phyloP scores from a whole-genome alignment of 2,888 invertebrate species.

The Himalopsyche kuldschensis region DNA sequence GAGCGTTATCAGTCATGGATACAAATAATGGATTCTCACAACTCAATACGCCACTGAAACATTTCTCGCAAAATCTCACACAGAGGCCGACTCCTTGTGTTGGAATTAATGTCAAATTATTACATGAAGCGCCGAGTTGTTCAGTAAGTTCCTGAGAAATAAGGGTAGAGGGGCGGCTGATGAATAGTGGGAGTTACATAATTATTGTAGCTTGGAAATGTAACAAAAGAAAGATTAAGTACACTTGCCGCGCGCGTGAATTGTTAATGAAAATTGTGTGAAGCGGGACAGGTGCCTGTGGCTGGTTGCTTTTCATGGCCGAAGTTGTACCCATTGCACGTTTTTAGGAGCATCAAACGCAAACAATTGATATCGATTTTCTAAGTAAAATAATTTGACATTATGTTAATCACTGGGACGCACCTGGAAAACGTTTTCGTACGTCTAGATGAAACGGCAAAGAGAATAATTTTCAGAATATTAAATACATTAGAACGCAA shows the following conservation, averaged over 20 bases:
- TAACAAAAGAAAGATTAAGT: slow-evolving; percentile 18
- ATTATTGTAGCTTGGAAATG: not conserved
- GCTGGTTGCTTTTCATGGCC: not conserved
- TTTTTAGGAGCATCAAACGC: too few relatives aligned
- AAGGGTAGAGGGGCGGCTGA: not conserved
- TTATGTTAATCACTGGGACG: too few relatives aligned
- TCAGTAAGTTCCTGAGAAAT: not conserved
- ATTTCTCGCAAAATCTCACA: not conserved
- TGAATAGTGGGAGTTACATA: not conserved
- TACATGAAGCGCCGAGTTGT: not conserved
- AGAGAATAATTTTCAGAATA: too few relatives aligned
- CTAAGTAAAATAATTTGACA: too few relatives aligned
- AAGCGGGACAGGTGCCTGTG: slow-evolving; percentile 2
- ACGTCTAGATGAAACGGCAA: too few relatives aligned
- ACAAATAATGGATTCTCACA: too few relatives aligned
- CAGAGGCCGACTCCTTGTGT: not conserved
- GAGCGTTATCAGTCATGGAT: too few relatives aligned
- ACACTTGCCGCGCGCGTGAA: slow-evolving; percentile 3
- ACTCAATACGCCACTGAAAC: not conserved
- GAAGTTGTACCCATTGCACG: too few relatives aligned
- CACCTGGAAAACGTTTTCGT: too few relatives aligned
- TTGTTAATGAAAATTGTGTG: slow-evolving; percentile 14
- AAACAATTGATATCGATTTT: too few relatives aligned
- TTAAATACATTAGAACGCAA: too few relatives aligned
- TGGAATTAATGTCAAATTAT: slow-evolving; percentile 4